Conservation (phyloP, 2,888 invertebrate genomes). For the Ctena decussata region DNA sequence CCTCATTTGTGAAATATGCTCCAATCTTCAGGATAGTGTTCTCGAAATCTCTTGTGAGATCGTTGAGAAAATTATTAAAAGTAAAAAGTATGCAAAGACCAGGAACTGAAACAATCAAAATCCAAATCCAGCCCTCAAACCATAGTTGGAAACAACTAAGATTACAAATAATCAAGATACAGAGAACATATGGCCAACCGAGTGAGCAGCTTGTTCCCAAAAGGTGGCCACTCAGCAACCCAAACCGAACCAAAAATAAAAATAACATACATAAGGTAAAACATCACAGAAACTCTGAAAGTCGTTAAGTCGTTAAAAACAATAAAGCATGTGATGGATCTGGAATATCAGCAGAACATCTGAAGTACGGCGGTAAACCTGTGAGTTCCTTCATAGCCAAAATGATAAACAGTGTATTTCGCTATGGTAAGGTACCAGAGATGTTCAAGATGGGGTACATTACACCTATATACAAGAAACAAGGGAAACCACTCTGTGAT, state of each 20-base stretch:
- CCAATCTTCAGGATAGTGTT: neutral
- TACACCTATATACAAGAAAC: neutral
- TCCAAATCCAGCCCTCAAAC: no score
- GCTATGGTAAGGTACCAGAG: neutral
- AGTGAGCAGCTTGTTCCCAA: no score
- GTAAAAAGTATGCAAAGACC: no score
- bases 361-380: slow-evolving; percentile 2
- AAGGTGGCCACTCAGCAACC: no score
- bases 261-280: no score
- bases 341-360: neutral
- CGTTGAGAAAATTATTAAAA: neutral
- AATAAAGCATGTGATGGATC: neutral
- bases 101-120: no score
- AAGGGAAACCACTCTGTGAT: slow-evolving; percentile 1
- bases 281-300: no score
- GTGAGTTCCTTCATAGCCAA: neutral
- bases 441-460: slow-evolving; percentile 7
- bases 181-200: no score
- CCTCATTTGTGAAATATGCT: neutral
- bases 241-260: no score
- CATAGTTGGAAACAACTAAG: no score
- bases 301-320: neutral
- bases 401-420: neutral
- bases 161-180: no score
- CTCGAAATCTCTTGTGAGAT: neutral